Evolutionary conservation across 2,797 vertebrate species (phyloP).

Genomic region (Micrastur ruficollis): DNA sequence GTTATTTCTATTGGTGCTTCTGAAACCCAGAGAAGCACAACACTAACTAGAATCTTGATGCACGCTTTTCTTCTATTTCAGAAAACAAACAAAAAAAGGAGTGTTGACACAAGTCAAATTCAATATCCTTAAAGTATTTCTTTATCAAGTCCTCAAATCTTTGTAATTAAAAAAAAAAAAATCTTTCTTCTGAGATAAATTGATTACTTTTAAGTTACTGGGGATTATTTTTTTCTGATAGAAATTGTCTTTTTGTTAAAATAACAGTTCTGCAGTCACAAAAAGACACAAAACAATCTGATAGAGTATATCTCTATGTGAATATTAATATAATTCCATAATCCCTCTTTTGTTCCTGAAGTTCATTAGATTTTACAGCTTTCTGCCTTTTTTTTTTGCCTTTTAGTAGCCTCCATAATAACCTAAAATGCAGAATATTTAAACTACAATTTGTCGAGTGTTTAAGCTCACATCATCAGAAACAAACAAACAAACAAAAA

Average conservation of each 20-base stretch:
- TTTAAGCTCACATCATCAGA: background rate
- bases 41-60: background rate
- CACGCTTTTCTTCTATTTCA: background rate
- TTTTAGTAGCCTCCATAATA: background rate
- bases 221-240: background rate
- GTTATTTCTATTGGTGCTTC: background rate
- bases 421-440: background rate
- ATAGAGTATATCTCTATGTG: background rate
- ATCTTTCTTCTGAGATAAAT: background rate
- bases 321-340: background rate
- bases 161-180: background rate
- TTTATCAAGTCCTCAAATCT: background rate
- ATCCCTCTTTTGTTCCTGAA: background rate
- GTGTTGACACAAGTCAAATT: background rate
- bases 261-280: background rate
- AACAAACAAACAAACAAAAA: background rate
- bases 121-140: background rate
- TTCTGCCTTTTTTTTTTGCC: background rate
- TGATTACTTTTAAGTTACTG: background rate
- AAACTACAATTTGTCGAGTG: background rate
- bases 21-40: background rate
- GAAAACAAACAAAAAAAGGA: background rate
- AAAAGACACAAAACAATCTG: background rate
- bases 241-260: background rate
- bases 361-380: background rate